Percentiles rank a stretch among this genome's conserved stretches.
phyloP scores from a whole-genome alignment of 2,888 invertebrate genomes.

The Ectobius pallidus region DNA sequence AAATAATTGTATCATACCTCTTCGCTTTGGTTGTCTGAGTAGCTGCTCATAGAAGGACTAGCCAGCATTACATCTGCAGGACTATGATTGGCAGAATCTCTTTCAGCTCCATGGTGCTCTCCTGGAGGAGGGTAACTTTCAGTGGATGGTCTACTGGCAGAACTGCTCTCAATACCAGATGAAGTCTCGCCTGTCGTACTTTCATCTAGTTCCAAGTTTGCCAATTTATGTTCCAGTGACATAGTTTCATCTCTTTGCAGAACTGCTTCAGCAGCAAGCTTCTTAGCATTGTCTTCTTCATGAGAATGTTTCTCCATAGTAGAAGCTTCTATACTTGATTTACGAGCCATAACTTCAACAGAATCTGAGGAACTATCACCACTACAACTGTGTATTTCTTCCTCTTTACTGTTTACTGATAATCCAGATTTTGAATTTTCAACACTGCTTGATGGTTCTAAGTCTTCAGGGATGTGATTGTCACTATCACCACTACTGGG shows the following conservation, averaged over 20 bases:
- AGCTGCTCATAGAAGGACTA: slow-evolving; percentile 70
- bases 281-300: slow-evolving; percentile 3
- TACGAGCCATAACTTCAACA: slow-evolving; percentile 30
- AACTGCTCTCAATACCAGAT: neutral
- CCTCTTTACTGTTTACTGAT: too few species aligned
- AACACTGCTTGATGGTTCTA: too few species aligned
- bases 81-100: slow-evolving; percentile 81
- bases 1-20: slow-evolving; percentile 51
- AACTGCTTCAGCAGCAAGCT: neutral
- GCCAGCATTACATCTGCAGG: slow-evolving; percentile 73
- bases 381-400: slow-evolving; percentile 23
- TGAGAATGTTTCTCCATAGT: slow-evolving; percentile 23
- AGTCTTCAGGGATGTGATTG: too few species aligned
- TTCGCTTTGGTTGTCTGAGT: slow-evolving; percentile 73
- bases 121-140: neutral
- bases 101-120: slow-evolving; percentile 17
- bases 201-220: slow-evolving; percentile 43
- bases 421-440: too few species aligned
- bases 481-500: too few species aligned
- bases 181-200: neutral
- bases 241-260: neutral
- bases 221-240: slow-evolving; percentile 44
- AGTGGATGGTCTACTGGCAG: neutral
- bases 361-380: slow-evolving; percentile 8
- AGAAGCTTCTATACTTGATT: slow-evolving; percentile 30